Evolutionary conservation across 1,140 invertebrate genomes (phyloP).

Genomic region (Lamellibrachia luymesi): DNA sequence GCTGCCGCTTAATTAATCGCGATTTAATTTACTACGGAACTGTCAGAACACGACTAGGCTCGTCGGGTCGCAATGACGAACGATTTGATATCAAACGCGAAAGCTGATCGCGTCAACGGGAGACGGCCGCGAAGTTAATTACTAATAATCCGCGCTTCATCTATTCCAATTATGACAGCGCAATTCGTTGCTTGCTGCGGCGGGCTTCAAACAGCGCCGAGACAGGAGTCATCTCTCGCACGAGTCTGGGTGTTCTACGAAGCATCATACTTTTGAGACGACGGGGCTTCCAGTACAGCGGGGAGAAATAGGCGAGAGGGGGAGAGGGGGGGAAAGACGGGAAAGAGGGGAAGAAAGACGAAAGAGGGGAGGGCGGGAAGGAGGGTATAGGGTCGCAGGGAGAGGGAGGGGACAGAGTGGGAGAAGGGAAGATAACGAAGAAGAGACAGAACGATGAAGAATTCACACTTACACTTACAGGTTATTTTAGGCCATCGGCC

Average conservation of each 20-base stretch:
- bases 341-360: neutral
- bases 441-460: too few relatives aligned
- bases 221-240: neutral
- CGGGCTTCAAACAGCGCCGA: neutral
- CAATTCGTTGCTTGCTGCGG: neutral
- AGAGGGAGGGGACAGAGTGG: neutral
- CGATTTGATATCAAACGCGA: neutral
- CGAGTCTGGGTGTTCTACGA: neutral
- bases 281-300: neutral
- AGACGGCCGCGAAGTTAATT: neutral
- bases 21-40: slow-evolving; percentile 1
- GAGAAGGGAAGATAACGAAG: neutral
- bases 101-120: neutral
- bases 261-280: neutral
- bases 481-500: too few relatives aligned
- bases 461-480: too few relatives aligned
- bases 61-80: neutral
- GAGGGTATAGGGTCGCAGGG: too few relatives aligned
- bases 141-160: neutral
- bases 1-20: neutral
- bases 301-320: neutral
- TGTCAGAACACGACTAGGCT: neutral
- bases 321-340: neutral
- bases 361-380: neutral
- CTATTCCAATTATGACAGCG: neutral